Evolutionary conservation across 2,797 vertebrate species (phyloP).

Genomic region (Cygnus olor): DNA sequence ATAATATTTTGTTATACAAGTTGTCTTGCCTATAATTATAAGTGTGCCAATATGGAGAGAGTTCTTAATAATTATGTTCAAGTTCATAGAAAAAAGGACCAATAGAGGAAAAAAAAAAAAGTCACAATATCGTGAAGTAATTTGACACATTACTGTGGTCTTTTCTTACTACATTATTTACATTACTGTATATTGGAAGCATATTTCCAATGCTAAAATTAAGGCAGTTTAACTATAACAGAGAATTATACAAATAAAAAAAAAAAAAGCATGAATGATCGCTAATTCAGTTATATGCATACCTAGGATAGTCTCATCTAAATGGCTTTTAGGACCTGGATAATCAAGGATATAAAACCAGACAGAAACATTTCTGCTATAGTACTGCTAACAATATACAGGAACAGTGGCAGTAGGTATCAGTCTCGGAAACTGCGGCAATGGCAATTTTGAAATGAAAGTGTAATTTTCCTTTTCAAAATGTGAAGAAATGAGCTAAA

Average conservation of each 20-base stretch:
- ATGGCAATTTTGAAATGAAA: constrained; percentile 22
- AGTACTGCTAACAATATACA: not conserved
- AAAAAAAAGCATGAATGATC: not conserved
- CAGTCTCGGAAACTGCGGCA: not conserved
- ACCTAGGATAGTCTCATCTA: not conserved
- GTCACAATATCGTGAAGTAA: not conserved
- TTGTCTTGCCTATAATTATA: not conserved
- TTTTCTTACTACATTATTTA: not conserved
- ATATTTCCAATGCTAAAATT: not conserved
- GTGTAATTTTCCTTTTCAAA: constrained; percentile 25
- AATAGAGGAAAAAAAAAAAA: not conserved
- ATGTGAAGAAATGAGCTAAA: constrained; percentile 25
- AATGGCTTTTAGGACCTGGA: not conserved
- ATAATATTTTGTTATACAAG: not conserved
- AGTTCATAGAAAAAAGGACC: not conserved
- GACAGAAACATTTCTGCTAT: not conserved
- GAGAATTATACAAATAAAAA: not conserved
- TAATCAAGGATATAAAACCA: not conserved
- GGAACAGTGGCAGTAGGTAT: not conserved
- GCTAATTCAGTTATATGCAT: not conserved
- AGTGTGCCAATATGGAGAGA: not conserved
- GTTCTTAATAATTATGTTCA: not conserved
- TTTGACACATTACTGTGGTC: not conserved
- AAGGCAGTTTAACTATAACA: not conserved
- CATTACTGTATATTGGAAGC: not conserved